These are phyloP conservation scores for Torymus tubicola DNA, from an alignment of 2,888 invertebrate genomes.

Conservation along the genomic window DNA sequence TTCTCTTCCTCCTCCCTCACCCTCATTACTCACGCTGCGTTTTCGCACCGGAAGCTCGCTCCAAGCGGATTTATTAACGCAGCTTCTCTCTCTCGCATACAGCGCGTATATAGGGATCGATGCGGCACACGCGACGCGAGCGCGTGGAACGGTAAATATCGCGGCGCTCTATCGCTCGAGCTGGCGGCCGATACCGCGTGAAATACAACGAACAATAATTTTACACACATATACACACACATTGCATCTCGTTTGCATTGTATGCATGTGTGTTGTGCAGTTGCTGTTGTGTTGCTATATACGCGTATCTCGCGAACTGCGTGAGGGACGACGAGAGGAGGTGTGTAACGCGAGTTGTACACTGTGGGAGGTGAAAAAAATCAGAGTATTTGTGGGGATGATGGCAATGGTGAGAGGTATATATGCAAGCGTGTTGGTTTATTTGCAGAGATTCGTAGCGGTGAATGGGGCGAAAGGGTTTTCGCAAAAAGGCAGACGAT, in stretches of 20 bases:
- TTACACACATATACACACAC: conserved; percentile 57
- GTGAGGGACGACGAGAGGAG: conserved; percentile 14
- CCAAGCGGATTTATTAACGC: conserved; percentile 55
- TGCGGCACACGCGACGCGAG: conserved; percentile 14
- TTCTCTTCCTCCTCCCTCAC: not conserved
- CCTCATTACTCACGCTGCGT: conserved; percentile 53
- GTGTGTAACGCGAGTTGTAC: not conserved
- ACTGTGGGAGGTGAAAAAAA: not conserved
- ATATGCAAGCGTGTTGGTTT: too few relatives aligned
- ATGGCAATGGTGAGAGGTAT: too few relatives aligned
- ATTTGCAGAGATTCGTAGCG: too few relatives aligned
- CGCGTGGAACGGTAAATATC: conserved; percentile 56
- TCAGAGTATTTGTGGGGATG: too few relatives aligned
- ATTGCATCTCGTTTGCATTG: conserved; percentile 46
- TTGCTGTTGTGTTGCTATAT: not conserved
- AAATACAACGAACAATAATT: conserved; percentile 66
- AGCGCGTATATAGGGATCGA: conserved; percentile 38
- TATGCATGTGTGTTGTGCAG: conserved; percentile 20
- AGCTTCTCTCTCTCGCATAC: conserved; percentile 6
- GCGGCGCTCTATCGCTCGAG: conserved; percentile 51
- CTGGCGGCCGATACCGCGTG: conserved; percentile 58
- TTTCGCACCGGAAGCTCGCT: conserved; percentile 53
- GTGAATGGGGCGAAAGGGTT: not conserved
- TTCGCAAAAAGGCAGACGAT: not conserved
- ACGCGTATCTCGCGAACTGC: conserved; percentile 17